Evolutionary conservation across 1,140 invertebrate genomes (phyloP).

Genomic region (Asbolus verrucosus): DNA sequence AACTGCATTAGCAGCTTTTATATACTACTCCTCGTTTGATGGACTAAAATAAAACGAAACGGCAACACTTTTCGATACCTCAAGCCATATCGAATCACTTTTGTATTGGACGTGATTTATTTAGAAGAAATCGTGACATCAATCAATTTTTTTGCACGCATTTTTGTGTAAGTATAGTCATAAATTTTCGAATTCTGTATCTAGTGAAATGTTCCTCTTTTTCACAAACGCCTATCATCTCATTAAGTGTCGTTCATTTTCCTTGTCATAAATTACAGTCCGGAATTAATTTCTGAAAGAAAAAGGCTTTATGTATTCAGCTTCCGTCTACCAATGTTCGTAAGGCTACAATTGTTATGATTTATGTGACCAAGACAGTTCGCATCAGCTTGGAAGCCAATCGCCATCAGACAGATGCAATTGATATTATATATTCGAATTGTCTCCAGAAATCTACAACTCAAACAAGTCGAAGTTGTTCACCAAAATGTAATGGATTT

Average conservation of each 20-base stretch:
- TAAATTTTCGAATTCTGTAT: not conserved
- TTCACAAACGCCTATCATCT: not conserved
- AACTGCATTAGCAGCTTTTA: constrained; percentile 37
- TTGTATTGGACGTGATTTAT: constrained; percentile 27
- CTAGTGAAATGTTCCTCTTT: constrained; percentile 4
- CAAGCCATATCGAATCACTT: constrained; percentile 27
- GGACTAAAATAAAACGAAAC: constrained; percentile 32
- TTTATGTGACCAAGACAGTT: constrained; percentile 10
- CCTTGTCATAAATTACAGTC: not conserved
- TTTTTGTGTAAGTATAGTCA: constrained; percentile 12
- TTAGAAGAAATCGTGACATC: constrained; percentile 32
- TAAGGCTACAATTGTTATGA: constrained; percentile 8
- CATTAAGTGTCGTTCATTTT: not conserved
- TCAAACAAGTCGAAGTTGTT: too few relatives aligned
- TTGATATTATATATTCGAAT: too few relatives aligned
- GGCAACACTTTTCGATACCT: constrained; percentile 20
- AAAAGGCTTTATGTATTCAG: not conserved
- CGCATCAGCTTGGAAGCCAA: not conserved
- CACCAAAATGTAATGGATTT: too few relatives aligned
- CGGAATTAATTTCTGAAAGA: not conserved
- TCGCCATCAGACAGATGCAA: too few relatives aligned
- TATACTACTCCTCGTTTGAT: constrained; percentile 31
- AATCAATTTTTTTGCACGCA: constrained; percentile 14
- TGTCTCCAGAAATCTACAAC: too few relatives aligned
- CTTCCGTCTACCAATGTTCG: not conserved